Conservation (phyloP, 2,113 vertebrate genomes). For the Panurus biarmicus region DNA sequence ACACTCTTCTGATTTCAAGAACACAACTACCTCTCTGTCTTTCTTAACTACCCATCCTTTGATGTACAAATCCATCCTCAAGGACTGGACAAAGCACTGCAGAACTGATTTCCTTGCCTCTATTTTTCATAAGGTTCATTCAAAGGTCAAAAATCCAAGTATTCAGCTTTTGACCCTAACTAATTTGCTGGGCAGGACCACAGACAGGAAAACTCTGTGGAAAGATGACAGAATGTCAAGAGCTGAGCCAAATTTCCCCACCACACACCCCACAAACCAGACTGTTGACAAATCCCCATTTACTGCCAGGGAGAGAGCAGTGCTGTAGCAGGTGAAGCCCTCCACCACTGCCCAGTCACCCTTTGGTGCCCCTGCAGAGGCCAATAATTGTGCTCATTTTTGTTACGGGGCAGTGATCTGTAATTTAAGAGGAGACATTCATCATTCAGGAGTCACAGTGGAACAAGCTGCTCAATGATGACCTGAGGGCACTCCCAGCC, state of each 20-base stretch:
- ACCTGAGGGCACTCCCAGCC: slow-evolving; percentile 34
- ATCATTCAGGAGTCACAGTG: slow-evolving; percentile 33
- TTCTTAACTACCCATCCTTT: slow-evolving; percentile 23
- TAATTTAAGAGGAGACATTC: slow-evolving; percentile 41
- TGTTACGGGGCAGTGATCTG: slow-evolving; percentile 13
- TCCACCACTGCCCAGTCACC: background rate
- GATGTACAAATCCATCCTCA: slow-evolving; percentile 12
- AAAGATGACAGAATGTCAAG: background rate
- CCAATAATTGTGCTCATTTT: background rate
- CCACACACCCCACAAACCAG: background rate
- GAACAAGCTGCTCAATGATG: slow-evolving; percentile 15
- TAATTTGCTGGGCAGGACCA: background rate
- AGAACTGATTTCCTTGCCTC: slow-evolving; percentile 45
- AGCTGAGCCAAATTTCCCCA: background rate
- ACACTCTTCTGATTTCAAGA: background rate
- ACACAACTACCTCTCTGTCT: background rate
- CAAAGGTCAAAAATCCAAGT: slow-evolving; percentile 67
- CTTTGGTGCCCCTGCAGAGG: background rate
- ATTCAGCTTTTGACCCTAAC: slow-evolving; percentile 58
- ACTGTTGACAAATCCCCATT: background rate
- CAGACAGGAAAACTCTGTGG: background rate
- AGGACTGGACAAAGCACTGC: slow-evolving; percentile 28
- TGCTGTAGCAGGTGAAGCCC: background rate
- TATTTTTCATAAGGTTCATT: slow-evolving; percentile 63
- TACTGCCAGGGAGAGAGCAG: background rate